phyloP scores from a whole-genome alignment of 1,140 invertebrate genomes.

The Drosophila ercepeae region DNA sequence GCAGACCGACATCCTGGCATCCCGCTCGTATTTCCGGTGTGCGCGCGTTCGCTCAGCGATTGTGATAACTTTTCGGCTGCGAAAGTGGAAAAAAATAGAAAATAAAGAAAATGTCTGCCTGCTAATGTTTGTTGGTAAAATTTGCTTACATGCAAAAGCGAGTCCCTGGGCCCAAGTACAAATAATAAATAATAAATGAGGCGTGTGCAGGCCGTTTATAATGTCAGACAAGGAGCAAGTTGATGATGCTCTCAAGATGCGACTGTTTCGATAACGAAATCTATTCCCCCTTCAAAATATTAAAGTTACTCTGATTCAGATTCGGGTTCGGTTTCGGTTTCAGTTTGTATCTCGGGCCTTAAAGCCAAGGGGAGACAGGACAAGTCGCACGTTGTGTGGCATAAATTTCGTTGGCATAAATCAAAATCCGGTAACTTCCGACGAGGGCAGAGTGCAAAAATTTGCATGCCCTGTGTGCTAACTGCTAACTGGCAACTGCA shows the following conservation, averaged over 20 bases:
- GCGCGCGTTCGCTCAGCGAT: constrained; percentile 64
- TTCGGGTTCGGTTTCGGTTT: constrained; percentile 13
- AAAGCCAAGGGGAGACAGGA: constrained; percentile 34
- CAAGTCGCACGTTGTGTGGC: constrained; percentile 54
- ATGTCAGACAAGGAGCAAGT: constrained; percentile 63
- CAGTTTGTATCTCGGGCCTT: constrained; percentile 13
- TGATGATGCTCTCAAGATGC: constrained; percentile 61
- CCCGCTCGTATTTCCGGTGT: constrained; percentile 78
- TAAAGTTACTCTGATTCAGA: constrained; percentile 31
- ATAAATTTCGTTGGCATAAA: constrained; percentile 83
- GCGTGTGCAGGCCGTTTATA: constrained; percentile 83
- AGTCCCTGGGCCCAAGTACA: constrained; percentile 23
- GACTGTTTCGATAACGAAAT: constrained; percentile 45
- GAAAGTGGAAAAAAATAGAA: constrained; percentile 17
- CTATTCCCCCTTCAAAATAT: constrained; percentile 16
- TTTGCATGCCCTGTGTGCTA: constrained; percentile 61
- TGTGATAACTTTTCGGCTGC: constrained; percentile 59
- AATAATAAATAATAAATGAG: constrained; percentile 78
- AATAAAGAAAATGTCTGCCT: constrained; percentile 64
- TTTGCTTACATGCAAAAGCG: constrained; percentile 60
- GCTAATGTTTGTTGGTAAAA: constrained; percentile 59
- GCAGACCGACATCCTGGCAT: constrained; percentile 60
- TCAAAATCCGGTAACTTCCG: constrained; percentile 79
- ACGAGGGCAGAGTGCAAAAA: constrained; percentile 76
- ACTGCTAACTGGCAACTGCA: constrained; percentile 28